phyloP scores from a whole-genome alignment of 2,888 invertebrate genomes.

The Drosophila ustulata region DNA sequence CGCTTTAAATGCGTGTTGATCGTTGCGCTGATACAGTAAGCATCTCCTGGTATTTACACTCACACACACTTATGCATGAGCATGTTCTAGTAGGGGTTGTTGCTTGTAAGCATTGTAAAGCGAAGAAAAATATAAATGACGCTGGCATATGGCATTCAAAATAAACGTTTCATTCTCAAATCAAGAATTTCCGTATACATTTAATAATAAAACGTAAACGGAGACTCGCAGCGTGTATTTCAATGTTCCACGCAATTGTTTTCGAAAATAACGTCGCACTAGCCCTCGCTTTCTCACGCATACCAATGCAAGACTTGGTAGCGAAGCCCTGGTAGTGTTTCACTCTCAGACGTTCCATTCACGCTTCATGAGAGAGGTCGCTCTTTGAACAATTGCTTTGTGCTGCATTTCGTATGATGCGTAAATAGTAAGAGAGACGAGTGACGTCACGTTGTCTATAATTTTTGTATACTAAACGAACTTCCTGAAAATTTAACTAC shows the following conservation, averaged over 20 bases:
- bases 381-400: not conserved
- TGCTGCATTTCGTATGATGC: not conserved
- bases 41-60: constrained; percentile 36
- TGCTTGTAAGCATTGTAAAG: constrained; percentile 47
- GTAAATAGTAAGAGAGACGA: not conserved
- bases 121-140: constrained; percentile 37
- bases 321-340: constrained; percentile 49
- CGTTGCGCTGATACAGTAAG: constrained; percentile 22
- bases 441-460: constrained; percentile 35
- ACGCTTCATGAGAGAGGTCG: constrained; percentile 5
- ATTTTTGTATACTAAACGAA: not conserved
- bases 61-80: constrained; percentile 16
- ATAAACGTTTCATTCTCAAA: constrained; percentile 64
- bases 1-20: constrained; percentile 20
- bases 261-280: constrained; percentile 72
- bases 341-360: constrained; percentile 33
- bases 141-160: constrained; percentile 63
- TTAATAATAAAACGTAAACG: constrained; percentile 50
- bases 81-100: constrained; percentile 59
- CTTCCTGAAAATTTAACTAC: not conserved
- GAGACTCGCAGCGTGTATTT: constrained; percentile 49
- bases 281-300: constrained; percentile 46
- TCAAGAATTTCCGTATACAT: constrained; percentile 47
- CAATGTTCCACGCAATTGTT: constrained; percentile 61
- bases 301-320: constrained; percentile 30